Base-by-base conservation (phyloP, 2,797 vertebrate genomes). In the Rhinatrema bivittatum region DNA sequence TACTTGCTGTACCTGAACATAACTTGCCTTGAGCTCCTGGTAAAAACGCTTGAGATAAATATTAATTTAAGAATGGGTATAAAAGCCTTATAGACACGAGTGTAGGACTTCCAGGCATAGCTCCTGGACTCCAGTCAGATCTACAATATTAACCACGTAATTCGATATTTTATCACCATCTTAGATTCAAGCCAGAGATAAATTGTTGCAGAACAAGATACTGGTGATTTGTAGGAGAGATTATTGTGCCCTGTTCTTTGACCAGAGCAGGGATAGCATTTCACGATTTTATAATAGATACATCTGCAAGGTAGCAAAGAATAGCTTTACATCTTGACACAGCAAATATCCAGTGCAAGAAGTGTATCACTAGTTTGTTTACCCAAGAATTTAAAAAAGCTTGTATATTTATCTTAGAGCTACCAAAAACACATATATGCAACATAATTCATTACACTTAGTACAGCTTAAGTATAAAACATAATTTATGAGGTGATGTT, bases 401-500 rank as follows among this genome's bases (percentile, higher is more conserved):
- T 78, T 77, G 79, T 82, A 79, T 86, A 84, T 85, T 49, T 78
- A 74, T 76, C 78, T 79, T 75, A 81, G 77, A 83, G 78, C 77
- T 81, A 81, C 84, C 81, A 82, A 78, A 76, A 85, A 85, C 79
- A 85, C 58, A 50, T 77, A 80, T 82, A 81, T 77, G 82, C 74
- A 84, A 84, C 84, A 79, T 80, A 85, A 83, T 81, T 82, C 76
- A 81, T 81, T 86, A 82, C 76, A 84, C 79, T 83, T 70, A 82
- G 84, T 84, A 86, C 82, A 81, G 72, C 76, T 85, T 84, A 84
- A 85, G 84, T 86, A 86, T 81, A 85, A 86, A 86, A 85, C 78
- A 86, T 86, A 86, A 86, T 86, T 86, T 85, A 85, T 81, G 84
- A 86, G 84, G 82, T 81, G 82, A 82, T 81, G 81, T 86, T 86